Conservation (phyloP, 1,140 invertebrate genomes). For the Drosophila neocordata region DNA sequence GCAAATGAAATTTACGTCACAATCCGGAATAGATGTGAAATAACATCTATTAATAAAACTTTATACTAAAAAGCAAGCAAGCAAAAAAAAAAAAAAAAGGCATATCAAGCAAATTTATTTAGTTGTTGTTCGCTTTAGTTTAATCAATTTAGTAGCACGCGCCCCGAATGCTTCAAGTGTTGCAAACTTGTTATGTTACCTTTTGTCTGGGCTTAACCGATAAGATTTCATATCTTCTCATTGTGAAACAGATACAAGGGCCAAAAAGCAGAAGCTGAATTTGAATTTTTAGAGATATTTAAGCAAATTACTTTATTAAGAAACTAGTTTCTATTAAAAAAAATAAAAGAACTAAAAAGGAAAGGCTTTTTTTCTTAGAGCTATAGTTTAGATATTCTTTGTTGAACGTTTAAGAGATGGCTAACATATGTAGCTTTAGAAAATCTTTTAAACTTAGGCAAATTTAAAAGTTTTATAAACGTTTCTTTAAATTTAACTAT, state of each 20-base stretch:
- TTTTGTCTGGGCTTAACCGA: conserved; percentile 1
- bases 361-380: no score
- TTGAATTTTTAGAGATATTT: background rate
- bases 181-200: background rate
- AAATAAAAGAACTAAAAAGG: background rate
- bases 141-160: background rate
- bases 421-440: no score
- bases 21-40: background rate
- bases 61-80: background rate
- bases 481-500: no score
- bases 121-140: conserved; percentile 13
- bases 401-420: no score
- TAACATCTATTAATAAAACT: conserved; percentile 2
- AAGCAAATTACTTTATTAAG: background rate
- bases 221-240: conserved; percentile 17
- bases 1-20: background rate
- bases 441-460: no score
- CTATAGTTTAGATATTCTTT: no score
- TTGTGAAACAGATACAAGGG: background rate
- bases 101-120: conserved; percentile 2
- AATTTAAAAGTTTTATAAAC: no score
- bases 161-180: background rate
- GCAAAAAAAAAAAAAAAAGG: background rate
- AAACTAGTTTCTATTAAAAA: background rate
- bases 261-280: background rate